Base-by-base conservation (phyloP, 2,888 invertebrate genomes). In the Eudasyphora cyanicolor region DNA sequence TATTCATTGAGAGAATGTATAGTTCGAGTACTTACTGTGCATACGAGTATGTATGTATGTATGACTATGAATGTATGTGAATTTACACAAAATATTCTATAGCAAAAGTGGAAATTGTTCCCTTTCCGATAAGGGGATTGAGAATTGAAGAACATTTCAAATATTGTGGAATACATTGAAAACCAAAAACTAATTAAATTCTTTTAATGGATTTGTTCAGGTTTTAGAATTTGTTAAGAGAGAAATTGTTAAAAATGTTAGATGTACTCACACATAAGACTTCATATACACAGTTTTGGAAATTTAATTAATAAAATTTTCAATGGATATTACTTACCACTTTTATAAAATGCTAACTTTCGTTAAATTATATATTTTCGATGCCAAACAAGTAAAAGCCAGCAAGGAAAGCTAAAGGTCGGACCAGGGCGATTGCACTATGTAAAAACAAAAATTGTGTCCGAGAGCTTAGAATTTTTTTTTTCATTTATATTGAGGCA, bases 51-150 rank as follows among this genome's bases (percentile, higher is more conserved):
- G n/a, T n/a, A n/a, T 12, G 45, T 45, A 45, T 45, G 45, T 45
- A 45, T 14, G 45, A n/a, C 45, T 45, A 27, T 14, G 57, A 0
- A 4, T 27, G 2, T 24, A 27, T 27, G 19, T 64, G 1, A 38
- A n/a, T 64, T 17, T 64, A 21, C 27, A 27, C 4, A 57, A 19
- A 57, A 57, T 32, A 64, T 64, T 6, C 19, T 64, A 24, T 38
- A 38, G 19, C n/a, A 35, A n/a, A 64, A 35, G 64, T 32, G 64
- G 35, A 35, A 38, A 64, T 38, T 64, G 35, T 35, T 64, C 64
- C 19, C 38, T 64, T 38, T 64, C 21, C n/a, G 64, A 35, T 64
- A 35, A 64, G 64, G 64, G 64, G 64, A n/a, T 35, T 64, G 64
- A 32, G 64, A 32, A 64, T 64, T 64, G 35, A 64, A 64, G 64